Conservation (phyloP, 2,888 invertebrate genomes). For the Steinernema hermaphroditum region DNA sequence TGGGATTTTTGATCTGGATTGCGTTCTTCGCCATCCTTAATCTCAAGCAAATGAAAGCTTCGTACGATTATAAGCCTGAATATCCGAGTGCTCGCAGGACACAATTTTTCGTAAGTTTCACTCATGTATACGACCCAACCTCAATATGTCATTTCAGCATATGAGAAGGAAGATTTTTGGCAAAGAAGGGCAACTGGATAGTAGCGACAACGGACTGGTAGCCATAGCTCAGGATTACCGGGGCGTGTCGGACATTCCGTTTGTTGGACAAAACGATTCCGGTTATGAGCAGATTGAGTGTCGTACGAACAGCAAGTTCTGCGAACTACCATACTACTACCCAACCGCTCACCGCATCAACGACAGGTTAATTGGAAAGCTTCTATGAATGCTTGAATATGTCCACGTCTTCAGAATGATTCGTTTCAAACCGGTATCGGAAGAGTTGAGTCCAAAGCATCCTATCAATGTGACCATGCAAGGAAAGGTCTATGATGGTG, state of each 20-base stretch:
- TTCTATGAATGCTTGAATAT: no score
- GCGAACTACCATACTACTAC: constrained; percentile 51
- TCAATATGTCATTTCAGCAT: constrained; percentile 48
- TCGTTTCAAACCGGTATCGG: constrained; percentile 35
- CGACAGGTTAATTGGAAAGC: no score
- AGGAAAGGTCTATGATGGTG: constrained; percentile 32
- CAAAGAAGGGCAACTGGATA: constrained; percentile 37
- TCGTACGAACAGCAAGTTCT: constrained; percentile 38
- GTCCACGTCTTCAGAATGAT: constrained; percentile 42
- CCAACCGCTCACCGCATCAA: constrained; percentile 47
- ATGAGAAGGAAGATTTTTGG: constrained; percentile 45
- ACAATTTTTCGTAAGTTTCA: constrained; percentile 52
- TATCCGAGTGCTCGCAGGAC: constrained; percentile 54
- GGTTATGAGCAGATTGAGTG: constrained; percentile 33
- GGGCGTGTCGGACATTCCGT: constrained; percentile 55
- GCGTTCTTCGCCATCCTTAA: constrained; percentile 36
- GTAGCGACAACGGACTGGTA: constrained; percentile 46
- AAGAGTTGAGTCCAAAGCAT: not conserved
- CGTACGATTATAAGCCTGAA: constrained; percentile 44
- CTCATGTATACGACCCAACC: not conserved
- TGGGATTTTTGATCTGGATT: constrained; percentile 26
- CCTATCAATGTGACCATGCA: constrained; percentile 7
- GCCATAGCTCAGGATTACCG: constrained; percentile 53
- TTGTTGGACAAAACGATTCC: constrained; percentile 43
- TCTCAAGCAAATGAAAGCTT: constrained; percentile 25